Evolutionary conservation across 2,888 invertebrate species (phyloP), one percentile per base, ranked within the genome.

Genomic region (Hofmannophila pseudospretella): DNA sequence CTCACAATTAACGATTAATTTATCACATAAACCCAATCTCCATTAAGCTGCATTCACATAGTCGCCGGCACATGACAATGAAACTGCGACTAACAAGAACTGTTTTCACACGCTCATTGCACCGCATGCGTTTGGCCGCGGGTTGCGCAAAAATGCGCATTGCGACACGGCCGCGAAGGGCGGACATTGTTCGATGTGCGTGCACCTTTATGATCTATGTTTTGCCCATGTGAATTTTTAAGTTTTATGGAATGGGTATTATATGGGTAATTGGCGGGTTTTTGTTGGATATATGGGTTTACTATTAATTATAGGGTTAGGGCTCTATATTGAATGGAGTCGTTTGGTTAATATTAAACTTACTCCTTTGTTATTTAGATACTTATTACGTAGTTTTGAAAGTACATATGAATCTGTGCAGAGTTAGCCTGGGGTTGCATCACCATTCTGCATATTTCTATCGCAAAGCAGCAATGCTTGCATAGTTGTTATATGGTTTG

Each of bases 81-180:
- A 78, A 77, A 66, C 62, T 45, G 35, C 38, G 37, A 48, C 39
- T 50, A 59, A 70, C 62, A 78, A 77, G 74, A 78, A 75, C 59
- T 50, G 45, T 64, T 61, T 77, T 80, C 82, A 57, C 82, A 79
- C 79, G 76, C 54, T 31, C 57, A 58, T 67, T 78, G 77, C 71
- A 65, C 43, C 45, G 52, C 40, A 44, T 36, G 42, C 34, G 39
- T 38, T 48, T 44, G 47, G 47, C 76, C 77, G 67, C 73, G 63
- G 44, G 67, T 41, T 46, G 39, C 39, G 43, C 35, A 39, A 39
- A 39, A 36, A 32, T 61, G 63, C 34, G 64, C 56, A 54, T 72
- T 73, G 69, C 75, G 61, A 49, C 63, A 67, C 47, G 38, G 32
- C 22, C 47, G 55, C 47, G 55, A 74, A 72, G 72, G 71, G 72